Base-by-base conservation (phyloP, 2,113 vertebrate species). In the Lipotes vexillifer region DNA sequence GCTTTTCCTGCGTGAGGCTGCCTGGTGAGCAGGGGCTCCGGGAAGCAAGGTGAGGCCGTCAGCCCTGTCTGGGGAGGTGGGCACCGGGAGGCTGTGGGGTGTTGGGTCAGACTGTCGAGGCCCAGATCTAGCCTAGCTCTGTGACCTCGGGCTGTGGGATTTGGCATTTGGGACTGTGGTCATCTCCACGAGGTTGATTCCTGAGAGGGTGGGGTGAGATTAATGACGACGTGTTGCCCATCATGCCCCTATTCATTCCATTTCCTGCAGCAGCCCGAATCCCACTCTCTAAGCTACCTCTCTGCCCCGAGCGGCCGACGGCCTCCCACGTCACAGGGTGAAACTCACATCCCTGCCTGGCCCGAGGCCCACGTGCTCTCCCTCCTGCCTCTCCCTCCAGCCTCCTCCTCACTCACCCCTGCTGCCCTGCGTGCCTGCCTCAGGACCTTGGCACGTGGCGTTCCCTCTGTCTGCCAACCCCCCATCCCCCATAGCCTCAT, bases 401-500 rank as follows among this genome's bases (percentile, higher is more conserved):
- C 27, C n/a, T 4, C 10, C 31, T 5, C 8, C 36, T 59, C 3
- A 9, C 21, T 14, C 2, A 1, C 17, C 36, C n/a, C n/a, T 17
- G 14, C 5, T 5, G 1, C 61, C 31, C 41, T 41, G 3, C 9
- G 46, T 3, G 25, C 44, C 65, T 31, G 27, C 46, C 66, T 36
- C 49, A 21, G 90, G 72, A n/a, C 38, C 66, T 75, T 23, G 23
- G 71, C 33, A 66, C 1, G 0, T 8, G 20, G 4, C 10, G 14
- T 18, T 69, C 27, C 36, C 33, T 38, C 71, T 61, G 27, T 63
- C 18, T 46, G 59, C 31, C 17, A 33, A 6, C 10, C 3, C 23
- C 38, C 4, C 11, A 1, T 8, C 27, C 41, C 14, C 21, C 2
- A 7, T 0, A 2, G 55, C 15, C n/a, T 61, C 63, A 17, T 25